Evolutionary conservation across 2,113 vertebrate species (phyloP), one percentile per base, ranked within the genome.

Genomic region (Crotalus horridus): DNA sequence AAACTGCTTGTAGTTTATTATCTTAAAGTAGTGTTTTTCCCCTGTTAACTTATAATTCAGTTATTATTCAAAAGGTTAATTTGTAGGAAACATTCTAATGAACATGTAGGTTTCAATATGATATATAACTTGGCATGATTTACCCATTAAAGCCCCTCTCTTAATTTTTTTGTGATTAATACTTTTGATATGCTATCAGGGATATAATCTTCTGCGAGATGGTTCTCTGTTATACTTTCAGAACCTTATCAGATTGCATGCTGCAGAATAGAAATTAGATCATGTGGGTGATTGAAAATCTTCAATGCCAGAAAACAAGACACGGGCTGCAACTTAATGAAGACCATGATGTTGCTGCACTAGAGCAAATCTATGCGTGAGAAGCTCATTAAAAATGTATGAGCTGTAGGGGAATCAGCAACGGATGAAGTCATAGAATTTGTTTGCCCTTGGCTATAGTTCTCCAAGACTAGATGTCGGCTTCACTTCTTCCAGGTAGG

Each of bases 101-200:
- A 93, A 92, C 92, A 88, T 93, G 90, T 74, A 6, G 81, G 89
- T 96, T 95, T 93, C 81, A 89, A 64, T 92, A 92, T 39, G 92
- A 24, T 26, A 0, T 24, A 39, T 10, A 91, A 89, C 81, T 92
- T 91, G 58, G 7, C 55, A 56, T 90, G 54, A 81, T 93, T 87
- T 93, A 53, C 91, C 51, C 55, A 51, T 64, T 85, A 86, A 94
- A 95, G 94, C 1, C 0, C 23, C 7, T 58, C 89, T 0, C 6
- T 93, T 90, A 51, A 86, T 0, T 51, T 94, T 51, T 85, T 92
- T 93, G 89, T 17, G n/a, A 29, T 20, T 94, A 53, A 33, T 53
- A 64, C 26, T 69, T 81, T 26, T 3, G 2, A 1, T 90, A 3
- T 33, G 61, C 43, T 64, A 74, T 23, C 1, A 2, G 0, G 89